Percentiles rank a stretch among this genome's conserved stretches.
These are phyloP conservation scores for Bombus waltoni DNA, from an alignment of 1,140 invertebrate species.

Conservation along the genomic window DNA sequence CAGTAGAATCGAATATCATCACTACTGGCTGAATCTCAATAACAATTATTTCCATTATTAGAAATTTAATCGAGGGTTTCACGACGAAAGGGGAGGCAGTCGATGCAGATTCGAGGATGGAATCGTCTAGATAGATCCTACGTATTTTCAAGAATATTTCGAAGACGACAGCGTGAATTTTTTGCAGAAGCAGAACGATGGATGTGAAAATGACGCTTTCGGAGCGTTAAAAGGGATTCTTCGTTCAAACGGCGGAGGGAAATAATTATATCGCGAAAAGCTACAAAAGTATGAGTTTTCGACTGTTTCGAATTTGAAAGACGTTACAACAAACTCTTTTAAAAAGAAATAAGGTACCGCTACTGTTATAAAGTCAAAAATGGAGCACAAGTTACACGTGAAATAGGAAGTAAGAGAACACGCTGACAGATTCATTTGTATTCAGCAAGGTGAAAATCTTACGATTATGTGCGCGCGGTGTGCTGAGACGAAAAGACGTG, in stretches of 20 bases:
- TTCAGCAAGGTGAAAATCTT: constrained; percentile 71
- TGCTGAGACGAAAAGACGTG: constrained; percentile 57
- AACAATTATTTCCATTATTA: constrained; percentile 79
- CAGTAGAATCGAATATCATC: constrained; percentile 55
- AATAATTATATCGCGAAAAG: too few relatives aligned
- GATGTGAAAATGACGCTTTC: neutral
- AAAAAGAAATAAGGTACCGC: neutral
- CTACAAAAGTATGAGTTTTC: too few relatives aligned
- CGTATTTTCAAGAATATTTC: constrained; percentile 54
- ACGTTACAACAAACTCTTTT: rapidly evolving
- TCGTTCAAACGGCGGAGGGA: too few relatives aligned
- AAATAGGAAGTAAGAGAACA: constrained; percentile 64
- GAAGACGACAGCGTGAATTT: constrained; percentile 20
- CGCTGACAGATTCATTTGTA: constrained; percentile 74
- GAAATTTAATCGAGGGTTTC: constrained; percentile 76
- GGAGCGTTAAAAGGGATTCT: neutral
- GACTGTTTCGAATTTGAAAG: neutral
- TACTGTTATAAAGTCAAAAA: neutral
- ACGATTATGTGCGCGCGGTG: constrained; percentile 69
- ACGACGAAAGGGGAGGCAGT: neutral
- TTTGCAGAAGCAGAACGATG: constrained; percentile 24
- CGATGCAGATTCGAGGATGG: constrained; percentile 52
- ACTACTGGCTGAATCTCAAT: constrained; percentile 70
- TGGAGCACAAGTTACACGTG: constrained; percentile 15
- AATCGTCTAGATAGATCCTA: constrained; percentile 41